phyloP scores from a whole-genome alignment of 2,888 invertebrate species.

The Morpho helenor region DNA sequence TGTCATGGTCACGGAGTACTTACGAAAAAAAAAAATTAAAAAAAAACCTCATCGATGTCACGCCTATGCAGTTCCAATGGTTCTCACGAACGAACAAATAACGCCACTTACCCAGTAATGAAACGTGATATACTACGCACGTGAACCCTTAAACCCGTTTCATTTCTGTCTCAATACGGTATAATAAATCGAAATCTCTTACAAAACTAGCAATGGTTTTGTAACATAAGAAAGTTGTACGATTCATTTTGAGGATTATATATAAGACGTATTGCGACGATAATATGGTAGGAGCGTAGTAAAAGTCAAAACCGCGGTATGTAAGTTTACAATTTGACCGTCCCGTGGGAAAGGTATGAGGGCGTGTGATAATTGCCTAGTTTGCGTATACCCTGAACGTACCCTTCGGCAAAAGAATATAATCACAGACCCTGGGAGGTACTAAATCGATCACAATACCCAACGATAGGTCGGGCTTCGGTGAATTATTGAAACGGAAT shows the following conservation, averaged over 20 bases:
- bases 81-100: constrained; percentile 76
- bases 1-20: constrained; percentile 71
- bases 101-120: constrained; percentile 51
- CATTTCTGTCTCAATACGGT: constrained; percentile 36
- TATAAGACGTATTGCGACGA: constrained; percentile 47
- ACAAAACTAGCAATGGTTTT: constrained; percentile 42
- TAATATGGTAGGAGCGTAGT: constrained; percentile 21
- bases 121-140: constrained; percentile 50
- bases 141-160: constrained; percentile 38
- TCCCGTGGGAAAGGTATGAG: constrained; percentile 70
- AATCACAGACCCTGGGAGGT: constrained; percentile 54
- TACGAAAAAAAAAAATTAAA: constrained; percentile 45
- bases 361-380: constrained; percentile 71
- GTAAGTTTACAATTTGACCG: constrained; percentile 63
- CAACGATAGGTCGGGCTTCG: constrained; percentile 17
- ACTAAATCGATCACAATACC: constrained; percentile 6
- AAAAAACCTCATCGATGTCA: constrained; percentile 70
- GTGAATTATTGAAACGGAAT: constrained; percentile 12
- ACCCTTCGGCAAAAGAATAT: constrained; percentile 52
- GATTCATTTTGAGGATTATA: constrained; percentile 39
- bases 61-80: constrained; percentile 72
- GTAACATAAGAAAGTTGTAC: constrained; percentile 23
- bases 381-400: constrained; percentile 63
- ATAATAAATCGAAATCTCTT: constrained; percentile 19
- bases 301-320: constrained; percentile 45